Conservation (phyloP, 2,888 invertebrate species). For the Craniophora ligustri region DNA sequence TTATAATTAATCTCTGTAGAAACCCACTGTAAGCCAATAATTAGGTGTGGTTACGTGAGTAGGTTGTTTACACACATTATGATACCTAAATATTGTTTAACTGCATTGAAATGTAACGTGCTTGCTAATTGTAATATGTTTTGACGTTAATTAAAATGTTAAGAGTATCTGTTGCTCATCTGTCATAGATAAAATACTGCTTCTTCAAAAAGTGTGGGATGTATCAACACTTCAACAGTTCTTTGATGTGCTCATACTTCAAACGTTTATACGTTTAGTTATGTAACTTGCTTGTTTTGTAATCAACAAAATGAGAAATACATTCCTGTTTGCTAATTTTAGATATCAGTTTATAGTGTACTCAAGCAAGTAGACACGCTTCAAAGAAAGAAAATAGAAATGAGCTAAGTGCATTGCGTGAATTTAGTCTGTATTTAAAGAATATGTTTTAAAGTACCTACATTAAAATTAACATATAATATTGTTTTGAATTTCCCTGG, state of each 20-base stretch:
- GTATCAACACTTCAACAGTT: conserved; percentile 17
- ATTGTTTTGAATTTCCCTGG: no score
- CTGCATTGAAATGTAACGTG: no score
- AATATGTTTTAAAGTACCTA: neutral
- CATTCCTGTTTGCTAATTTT: conserved; percentile 34
- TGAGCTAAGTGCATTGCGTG: conserved; percentile 20
- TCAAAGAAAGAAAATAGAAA: conserved; percentile 39
- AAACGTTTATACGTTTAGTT: conserved; percentile 25
- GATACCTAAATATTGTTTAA: no score
- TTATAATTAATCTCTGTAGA: no score
- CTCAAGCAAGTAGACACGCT: conserved; percentile 40
- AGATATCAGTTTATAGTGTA: conserved; percentile 45
- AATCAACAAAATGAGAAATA: conserved; percentile 24
- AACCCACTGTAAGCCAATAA: no score
- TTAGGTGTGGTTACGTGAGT: no score
- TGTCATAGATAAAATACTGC: conserved; percentile 1
- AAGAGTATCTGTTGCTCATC: neutral
- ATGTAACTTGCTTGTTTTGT: conserved; percentile 24
- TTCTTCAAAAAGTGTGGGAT: conserved; percentile 11
- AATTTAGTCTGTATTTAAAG: conserved; percentile 11
- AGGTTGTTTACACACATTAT: no score
- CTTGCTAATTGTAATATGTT: neutral
- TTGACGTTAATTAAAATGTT: conserved; percentile 7
- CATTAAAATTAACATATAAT: conserved; percentile 2
- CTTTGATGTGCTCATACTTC: conserved; percentile 32